These are phyloP conservation scores for Paracanthobrama guichenoti DNA, from an alignment of 2,113 vertebrate genomes.

Conservation along the genomic window DNA sequence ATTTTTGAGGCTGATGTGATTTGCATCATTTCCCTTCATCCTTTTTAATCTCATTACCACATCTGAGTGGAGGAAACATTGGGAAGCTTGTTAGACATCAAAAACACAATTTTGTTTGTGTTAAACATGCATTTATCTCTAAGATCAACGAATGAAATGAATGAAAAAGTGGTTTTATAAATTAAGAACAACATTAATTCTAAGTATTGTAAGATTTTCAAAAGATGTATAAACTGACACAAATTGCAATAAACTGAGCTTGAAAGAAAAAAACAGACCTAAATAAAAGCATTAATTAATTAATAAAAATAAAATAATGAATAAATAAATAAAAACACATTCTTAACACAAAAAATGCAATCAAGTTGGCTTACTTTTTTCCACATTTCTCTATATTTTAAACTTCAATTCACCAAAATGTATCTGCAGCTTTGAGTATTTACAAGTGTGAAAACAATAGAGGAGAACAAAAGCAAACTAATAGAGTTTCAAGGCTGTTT, in stretches of 20 bases:
- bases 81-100: conserved; percentile 51
- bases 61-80: conserved; percentile 44
- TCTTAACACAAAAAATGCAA: background rate
- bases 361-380: background rate
- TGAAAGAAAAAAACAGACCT: background rate
- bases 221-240: conserved; percentile 15
- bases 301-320: background rate
- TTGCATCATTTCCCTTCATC: conserved; percentile 51
- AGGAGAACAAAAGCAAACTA: background rate
- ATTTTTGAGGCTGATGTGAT: conserved; percentile 48
- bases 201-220: background rate
- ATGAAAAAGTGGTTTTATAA: background rate
- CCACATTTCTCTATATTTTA: background rate
- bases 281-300: conserved; percentile 17
- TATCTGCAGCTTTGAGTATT: background rate
- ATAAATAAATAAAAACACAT: background rate
- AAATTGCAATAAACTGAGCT: background rate
- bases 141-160: conserved; percentile 7
- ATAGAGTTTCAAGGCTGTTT: background rate
- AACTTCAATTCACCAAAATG: background rate
- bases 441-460: background rate
- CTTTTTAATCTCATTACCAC: conserved; percentile 48
- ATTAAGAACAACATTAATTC: background rate
- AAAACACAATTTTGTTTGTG: conserved; percentile 42
- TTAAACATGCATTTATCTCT: conserved; percentile 44